Base-by-base conservation (phyloP, 2,113 vertebrate genomes). In the Tetrax tetrax region DNA sequence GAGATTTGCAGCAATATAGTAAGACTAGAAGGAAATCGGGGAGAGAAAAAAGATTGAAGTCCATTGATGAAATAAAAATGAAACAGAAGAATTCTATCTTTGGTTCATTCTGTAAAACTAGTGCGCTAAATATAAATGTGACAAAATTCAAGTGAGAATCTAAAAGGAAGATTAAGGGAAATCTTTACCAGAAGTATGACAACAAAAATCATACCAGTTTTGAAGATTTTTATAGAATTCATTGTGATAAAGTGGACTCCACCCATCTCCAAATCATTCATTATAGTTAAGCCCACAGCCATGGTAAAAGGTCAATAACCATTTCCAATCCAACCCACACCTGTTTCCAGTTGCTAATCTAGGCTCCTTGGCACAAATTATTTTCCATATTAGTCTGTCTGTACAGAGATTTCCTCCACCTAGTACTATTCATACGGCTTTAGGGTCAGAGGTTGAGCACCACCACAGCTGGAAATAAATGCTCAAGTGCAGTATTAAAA, bases 331-430 rank as follows among this genome's bases (percentile, higher is more conserved):
- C 51, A 90, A 68, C 25, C 33, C 41, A 70, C 7, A 2, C 79
- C 63, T 18, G 25, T 63, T 95, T 93, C 82, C 85, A 88, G 78
- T 15, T 74, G 84, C 50, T 93, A 94, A 92, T 59, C 80, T 71
- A 43, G 68, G 51, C 16, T 70, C 29, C 81, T 74, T 89, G 76
- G 85, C 76, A 93, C 64, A 60, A 33, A 60, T 38, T 60, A 48
- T 41, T 94, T 93, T 84, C 88, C 43, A 4, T n/a, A n/a, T n/a
- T n/a, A n/a, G n/a, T 77, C 72, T 54, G 28, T 33, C 78, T 25
- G 10, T 83, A 70, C 13, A 78, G 37, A 48, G 57, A 66, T 47
- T 77, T 83, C 79, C 50, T 83, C 60, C 76, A 90, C 51, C 51
- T 78, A 24, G 12, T 18, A 37, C 28, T 85, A 48, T 70, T 78